A percentile compares a stretch with the other conserved stretches of the same genome.
Evolutionary conservation across 2,888 invertebrate genomes (phyloP).

Genomic region (Euplexia lucipara): DNA sequence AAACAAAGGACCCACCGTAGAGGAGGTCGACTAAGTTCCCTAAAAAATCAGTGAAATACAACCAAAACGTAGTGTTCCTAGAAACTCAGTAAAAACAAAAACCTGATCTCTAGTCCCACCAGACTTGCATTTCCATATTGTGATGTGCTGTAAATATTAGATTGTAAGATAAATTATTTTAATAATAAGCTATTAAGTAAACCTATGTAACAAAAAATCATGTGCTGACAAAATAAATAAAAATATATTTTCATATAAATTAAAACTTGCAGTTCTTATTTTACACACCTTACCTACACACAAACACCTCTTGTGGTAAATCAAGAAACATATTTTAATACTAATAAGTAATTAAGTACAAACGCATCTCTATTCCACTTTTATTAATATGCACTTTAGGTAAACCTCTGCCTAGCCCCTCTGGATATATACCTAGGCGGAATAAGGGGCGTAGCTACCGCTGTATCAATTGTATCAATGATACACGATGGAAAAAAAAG

Average conservation of each 20-base stretch:
- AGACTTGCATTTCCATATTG: constrained; percentile 35
- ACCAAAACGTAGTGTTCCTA: not conserved
- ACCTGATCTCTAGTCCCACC: constrained; percentile 44
- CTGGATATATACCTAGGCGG: no score
- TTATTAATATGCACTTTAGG: no score
- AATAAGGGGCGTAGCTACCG: no score
- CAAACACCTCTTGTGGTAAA: no score
- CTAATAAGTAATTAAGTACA: no score
- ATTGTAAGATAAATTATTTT: constrained; percentile 55
- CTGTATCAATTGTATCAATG: no score
- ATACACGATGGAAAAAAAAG: no score
- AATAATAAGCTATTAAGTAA: constrained; percentile 25
- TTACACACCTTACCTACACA: not conserved
- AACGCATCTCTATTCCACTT: no score
- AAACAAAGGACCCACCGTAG: constrained; percentile 75
- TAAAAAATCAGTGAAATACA: constrained; percentile 1
- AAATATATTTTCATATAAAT: not conserved
- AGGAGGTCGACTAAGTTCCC: constrained; percentile 75
- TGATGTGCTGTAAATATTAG: constrained; percentile 45
- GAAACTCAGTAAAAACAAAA: constrained; percentile 8
- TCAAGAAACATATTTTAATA: not conserved
- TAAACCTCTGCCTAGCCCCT: no score
- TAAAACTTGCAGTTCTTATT: not conserved
- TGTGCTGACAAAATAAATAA: constrained; percentile 42
- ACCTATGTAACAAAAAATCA: constrained; percentile 26